These are phyloP conservation scores for Malurus alboscapulatus DNA, from an alignment of 2,113 vertebrate species.

Conservation along the genomic window DNA sequence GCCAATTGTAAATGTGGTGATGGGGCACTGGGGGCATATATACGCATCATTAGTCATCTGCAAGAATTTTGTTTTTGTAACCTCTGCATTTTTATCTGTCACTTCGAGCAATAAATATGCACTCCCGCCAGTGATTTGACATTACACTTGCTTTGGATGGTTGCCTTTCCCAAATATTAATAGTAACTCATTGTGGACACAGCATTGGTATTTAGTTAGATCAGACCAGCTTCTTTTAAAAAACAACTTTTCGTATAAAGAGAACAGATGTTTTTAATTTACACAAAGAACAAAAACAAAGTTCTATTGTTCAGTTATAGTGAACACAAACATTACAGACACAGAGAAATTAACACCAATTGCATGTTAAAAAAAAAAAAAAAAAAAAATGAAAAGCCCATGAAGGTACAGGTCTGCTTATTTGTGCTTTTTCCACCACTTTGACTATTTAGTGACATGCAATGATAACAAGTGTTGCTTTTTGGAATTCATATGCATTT, in stretches of 20 bases:
- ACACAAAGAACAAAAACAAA: conserved; percentile 63
- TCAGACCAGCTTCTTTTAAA: conserved; percentile 71
- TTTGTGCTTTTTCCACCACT: not conserved
- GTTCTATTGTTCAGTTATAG: conserved; percentile 57
- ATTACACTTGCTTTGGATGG: conserved; percentile 74
- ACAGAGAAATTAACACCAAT: conserved; percentile 51
- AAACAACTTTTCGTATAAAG: conserved; percentile 59
- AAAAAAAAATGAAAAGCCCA: not conserved
- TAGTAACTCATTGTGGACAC: conserved; percentile 75
- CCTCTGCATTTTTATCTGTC: conserved; percentile 77
- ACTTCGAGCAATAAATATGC: conserved; percentile 72
- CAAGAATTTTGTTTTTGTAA: conserved; percentile 74
- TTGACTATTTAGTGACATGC: not conserved
- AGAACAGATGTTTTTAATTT: conserved; percentile 70
- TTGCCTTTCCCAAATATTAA: conserved; percentile 76
- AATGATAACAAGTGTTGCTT: not conserved
- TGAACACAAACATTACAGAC: conserved; percentile 57
- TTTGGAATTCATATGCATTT: not conserved
- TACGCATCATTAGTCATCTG: conserved; percentile 62
- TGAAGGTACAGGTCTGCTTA: not conserved
- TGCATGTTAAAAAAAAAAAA: not conserved
- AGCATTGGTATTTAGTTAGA: conserved; percentile 73
- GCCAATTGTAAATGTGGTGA: conserved; percentile 42
- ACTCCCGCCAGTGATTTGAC: conserved; percentile 71
- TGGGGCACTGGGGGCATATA: conserved; percentile 59